These are phyloP conservation scores for Hetaerina titia DNA, from an alignment of 2,888 invertebrate genomes.

Conservation along the genomic window DNA sequence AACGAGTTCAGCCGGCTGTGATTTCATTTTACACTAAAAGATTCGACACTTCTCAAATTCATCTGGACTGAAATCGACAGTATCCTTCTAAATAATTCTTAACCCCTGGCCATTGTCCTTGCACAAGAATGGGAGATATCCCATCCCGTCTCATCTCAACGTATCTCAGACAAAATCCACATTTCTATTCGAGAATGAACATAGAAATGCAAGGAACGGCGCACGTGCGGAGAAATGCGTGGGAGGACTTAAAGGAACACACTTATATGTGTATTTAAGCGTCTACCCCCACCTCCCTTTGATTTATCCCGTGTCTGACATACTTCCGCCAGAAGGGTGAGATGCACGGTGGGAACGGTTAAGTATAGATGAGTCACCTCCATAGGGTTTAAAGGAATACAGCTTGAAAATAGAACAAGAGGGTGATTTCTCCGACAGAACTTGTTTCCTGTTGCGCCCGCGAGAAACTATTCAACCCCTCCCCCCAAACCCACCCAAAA, in stretches of 20 bases:
- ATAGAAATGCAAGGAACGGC: not conserved
- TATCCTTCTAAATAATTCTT: no score
- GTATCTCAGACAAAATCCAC: no score
- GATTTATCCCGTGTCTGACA: slow-evolving; percentile 24
- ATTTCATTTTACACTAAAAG: no score
- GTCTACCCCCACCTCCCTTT: not conserved
- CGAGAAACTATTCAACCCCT: not conserved
- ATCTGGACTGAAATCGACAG: no score
- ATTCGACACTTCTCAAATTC: no score
- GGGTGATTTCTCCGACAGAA: slow-evolving; percentile 25
- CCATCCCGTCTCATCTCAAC: no score
- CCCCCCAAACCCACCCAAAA: not conserved
- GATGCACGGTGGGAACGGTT: not conserved
- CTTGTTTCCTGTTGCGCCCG: not conserved
- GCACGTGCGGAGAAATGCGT: not conserved
- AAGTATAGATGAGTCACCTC: slow-evolving; percentile 10
- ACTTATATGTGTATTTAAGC: not conserved
- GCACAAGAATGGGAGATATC: no score
- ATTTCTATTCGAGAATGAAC: no score
- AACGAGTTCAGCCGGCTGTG: no score
- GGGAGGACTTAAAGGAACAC: not conserved
- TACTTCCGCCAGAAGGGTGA: not conserved
- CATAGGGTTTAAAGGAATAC: not conserved
- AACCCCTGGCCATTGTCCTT: no score
- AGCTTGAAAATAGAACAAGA: not conserved